Percentiles rank a stretch among this genome's conserved stretches.
Evolutionary conservation across 2,888 invertebrate species (phyloP).

Genomic region (Cepaea hortensis): DNA sequence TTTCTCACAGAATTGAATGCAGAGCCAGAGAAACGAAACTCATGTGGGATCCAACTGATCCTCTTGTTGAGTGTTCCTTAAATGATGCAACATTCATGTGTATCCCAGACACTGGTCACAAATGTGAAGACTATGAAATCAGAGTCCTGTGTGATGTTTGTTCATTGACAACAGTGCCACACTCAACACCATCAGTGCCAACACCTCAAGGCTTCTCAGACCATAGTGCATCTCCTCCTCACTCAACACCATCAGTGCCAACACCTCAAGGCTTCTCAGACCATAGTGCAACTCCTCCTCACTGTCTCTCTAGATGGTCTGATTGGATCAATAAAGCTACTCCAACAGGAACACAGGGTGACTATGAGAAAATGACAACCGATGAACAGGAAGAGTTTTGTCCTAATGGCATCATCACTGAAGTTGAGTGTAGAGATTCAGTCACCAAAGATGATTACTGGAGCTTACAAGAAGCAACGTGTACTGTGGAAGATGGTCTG

Average conservation of each 20-base stretch:
- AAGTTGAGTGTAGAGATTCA: constrained; percentile 64
- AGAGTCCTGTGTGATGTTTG: constrained; percentile 73
- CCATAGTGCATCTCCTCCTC: background rate
- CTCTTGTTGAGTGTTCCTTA: constrained; percentile 74
- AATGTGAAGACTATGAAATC: constrained; percentile 73
- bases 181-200: constrained; percentile 52
- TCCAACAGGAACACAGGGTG: constrained; percentile 53
- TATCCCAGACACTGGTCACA: constrained; percentile 69
- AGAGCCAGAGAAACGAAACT: constrained; percentile 18
- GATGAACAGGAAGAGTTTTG: constrained; percentile 56
- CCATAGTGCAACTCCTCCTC: background rate
- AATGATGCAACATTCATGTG: constrained; percentile 83
- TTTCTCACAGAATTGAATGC: constrained; percentile 42
- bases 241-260: constrained; percentile 52
- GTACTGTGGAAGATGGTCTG: constrained; percentile 83
- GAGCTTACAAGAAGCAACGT: constrained; percentile 60
- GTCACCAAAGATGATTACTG: constrained; percentile 59
- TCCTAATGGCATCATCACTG: constrained; percentile 57
- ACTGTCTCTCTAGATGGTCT: constrained; percentile 54
- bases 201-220: background rate
- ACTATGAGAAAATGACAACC: constrained; percentile 58
- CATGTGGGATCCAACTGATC: constrained; percentile 38
- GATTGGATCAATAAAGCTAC: constrained; percentile 59
- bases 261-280: background rate
- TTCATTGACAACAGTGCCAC: constrained; percentile 14